These are phyloP conservation scores for Pinctada fucata DNA, from an alignment of 2,888 invertebrate genomes.

Conservation along the genomic window DNA sequence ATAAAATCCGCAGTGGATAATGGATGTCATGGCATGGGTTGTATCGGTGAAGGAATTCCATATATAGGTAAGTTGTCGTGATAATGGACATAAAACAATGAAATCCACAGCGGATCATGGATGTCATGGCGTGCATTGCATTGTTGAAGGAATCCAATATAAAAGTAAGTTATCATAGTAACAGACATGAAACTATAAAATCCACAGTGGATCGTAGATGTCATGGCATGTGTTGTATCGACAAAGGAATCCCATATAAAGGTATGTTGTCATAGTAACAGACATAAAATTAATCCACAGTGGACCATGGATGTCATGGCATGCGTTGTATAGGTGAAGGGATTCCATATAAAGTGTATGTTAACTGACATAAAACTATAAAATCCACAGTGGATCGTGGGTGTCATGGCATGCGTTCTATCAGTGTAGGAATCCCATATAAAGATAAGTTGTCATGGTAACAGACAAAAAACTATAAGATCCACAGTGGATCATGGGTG, in stretches of 20 bases:
- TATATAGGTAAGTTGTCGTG: background rate
- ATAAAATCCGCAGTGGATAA: constrained; percentile 26
- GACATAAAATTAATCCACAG: constrained; percentile 46
- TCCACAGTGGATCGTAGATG: constrained; percentile 34
- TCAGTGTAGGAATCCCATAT: constrained; percentile 24
- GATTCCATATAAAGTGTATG: constrained; percentile 11
- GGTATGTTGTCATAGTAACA: background rate
- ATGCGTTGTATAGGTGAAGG: constrained; percentile 23
- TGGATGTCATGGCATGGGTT: background rate
- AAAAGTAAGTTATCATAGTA: background rate
- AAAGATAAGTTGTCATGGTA: background rate
- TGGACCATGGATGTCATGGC: constrained; percentile 37
- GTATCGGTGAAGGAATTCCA: background rate
- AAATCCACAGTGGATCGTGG: constrained; percentile 33
- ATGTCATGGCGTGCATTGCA: no score
- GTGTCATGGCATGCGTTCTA: constrained; percentile 31
- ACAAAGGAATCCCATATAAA: constrained; percentile 18
- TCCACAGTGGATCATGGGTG: constrained; percentile 33
- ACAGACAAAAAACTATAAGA: background rate
- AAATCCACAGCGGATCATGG: constrained; percentile 29
- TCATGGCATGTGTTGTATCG: constrained; percentile 32
- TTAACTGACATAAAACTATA: no score
- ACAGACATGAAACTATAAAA: background rate
- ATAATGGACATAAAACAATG: no score
- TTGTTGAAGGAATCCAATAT: background rate